Percentiles rank a stretch among this genome's conserved stretches.
Evolutionary conservation across 1,140 invertebrate genomes (phyloP).

Genomic region (Parasteatoda tepidariorum): DNA sequence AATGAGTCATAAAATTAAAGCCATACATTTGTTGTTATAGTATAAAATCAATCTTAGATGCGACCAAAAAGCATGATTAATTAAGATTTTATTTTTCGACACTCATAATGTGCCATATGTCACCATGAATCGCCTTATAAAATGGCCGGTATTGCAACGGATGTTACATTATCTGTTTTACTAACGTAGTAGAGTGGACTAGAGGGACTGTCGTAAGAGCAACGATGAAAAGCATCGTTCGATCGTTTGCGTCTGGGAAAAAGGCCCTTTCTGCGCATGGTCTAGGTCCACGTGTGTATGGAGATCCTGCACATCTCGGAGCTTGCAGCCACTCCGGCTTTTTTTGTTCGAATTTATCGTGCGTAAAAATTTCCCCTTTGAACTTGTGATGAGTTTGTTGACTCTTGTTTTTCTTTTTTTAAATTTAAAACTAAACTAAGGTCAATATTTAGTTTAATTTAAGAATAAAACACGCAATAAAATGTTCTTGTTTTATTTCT

Average conservation of each 20-base stretch:
- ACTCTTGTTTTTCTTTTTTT: not conserved
- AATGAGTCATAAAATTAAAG: too few relatives aligned
- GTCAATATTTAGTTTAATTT: too few relatives aligned
- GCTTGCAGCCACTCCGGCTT: not conserved
- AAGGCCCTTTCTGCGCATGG: not conserved
- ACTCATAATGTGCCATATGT: slow-evolving; percentile 13
- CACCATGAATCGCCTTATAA: not conserved
- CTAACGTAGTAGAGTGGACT: slow-evolving; percentile 2
- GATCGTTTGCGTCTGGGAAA: slow-evolving; percentile 54
- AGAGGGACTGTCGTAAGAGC: not conserved
- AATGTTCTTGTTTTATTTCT: too few relatives aligned
- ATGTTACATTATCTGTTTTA: slow-evolving; percentile 45
- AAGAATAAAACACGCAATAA: too few relatives aligned
- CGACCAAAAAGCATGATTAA: too few relatives aligned
- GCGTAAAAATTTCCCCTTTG: not conserved
- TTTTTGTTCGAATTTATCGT: not conserved
- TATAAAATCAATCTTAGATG: too few relatives aligned
- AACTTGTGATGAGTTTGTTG: not conserved
- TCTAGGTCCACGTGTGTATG: slow-evolving; percentile 19
- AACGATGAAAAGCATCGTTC: slow-evolving; percentile 20
- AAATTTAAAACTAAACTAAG: too few relatives aligned
- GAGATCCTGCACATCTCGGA: slow-evolving; percentile 20
- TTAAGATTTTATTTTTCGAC: too few relatives aligned
- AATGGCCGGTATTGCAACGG: slow-evolving; percentile 20
- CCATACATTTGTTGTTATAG: too few relatives aligned